A percentile compares a stretch with the other conserved stretches of the same genome.
phyloP scores from a whole-genome alignment of 2,888 invertebrate genomes.

The Eumacrocentrus americanus region DNA sequence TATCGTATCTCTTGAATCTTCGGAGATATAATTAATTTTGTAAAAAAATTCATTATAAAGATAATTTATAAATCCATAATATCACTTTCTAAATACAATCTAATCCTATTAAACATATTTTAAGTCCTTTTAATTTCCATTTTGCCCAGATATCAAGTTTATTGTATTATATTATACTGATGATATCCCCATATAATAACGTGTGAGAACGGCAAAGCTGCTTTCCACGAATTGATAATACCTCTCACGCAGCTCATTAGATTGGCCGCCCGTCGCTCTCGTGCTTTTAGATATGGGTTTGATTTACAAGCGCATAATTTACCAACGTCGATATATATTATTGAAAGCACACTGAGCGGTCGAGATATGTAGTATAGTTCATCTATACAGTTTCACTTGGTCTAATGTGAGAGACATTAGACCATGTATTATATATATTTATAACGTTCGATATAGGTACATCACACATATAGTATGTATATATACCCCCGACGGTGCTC shows the following conservation, averaged over 20 bases:
- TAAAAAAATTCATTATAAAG: no score
- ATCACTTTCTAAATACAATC: no score
- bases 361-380: no score
- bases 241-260: neutral
- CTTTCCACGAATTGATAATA: constrained; percentile 4
- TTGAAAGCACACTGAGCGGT: no score
- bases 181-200: neutral
- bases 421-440: no score
- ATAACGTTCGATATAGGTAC: constrained; percentile 4
- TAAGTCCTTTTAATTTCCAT: no score
- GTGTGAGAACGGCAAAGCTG: constrained; percentile 3
- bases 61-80: no score
- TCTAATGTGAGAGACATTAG: no score
- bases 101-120: no score
- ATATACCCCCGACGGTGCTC: constrained; percentile 14
- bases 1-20: no score
- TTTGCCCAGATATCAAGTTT: neutral
- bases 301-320: neutral
- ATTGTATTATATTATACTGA: neutral
- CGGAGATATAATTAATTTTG: no score
- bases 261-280: neutral
- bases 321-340: neutral
- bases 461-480: neutral
- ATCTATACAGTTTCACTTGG: no score
- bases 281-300: neutral